Evolutionary conservation across 2,113 vertebrate species (phyloP), one percentile per base, ranked within the genome.

Genomic region (Sula dactylatra): DNA sequence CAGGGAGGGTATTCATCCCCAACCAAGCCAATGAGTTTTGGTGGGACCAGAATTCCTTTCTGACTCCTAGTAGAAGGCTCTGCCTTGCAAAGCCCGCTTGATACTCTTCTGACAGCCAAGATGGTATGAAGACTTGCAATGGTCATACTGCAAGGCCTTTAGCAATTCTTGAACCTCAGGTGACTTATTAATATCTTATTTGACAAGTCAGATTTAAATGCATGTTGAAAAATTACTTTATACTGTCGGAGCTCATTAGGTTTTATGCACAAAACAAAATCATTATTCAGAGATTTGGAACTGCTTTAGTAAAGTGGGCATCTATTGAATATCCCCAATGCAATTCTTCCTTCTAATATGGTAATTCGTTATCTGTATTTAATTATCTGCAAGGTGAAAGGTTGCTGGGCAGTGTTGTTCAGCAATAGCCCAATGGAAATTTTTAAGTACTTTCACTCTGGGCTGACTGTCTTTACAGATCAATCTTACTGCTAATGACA

Each of bases 401-500:
- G 98, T 98, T 98, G 95, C 96, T 82, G 97, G 97, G 96, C 91
- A 96, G 94, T 92, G 93, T 92, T 96, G 95, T 96, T 97, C 91
- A 95, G 95, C 94, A 95, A 85, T 85, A 94, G 95, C 91, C 97
- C 97, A 64, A 86, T 98, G 98, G 98, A 98, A 98, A 98, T 92
- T 96, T 97, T 95, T 96, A 97, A 98, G 97, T 97, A 97, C 97
- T 97, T 98, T 97, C 95, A 93, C 91, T 98, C 84, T 81, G 54
- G 93, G 85, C 87, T 76, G 78, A 90, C 97, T 98, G 98, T 98
- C 98, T 97, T 97, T 95, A 92, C 96, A 96, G 97, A 99, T 99
- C 98, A 98, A 98, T 98, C 98, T 98, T 97, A 86, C 97, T 95
- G 95, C 98, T 98, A 99, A 98, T 98, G 98, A 98, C 98, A 98